Conservation (phyloP, 2,797 vertebrate species). For the Melanotaenia pygmaea region DNA sequence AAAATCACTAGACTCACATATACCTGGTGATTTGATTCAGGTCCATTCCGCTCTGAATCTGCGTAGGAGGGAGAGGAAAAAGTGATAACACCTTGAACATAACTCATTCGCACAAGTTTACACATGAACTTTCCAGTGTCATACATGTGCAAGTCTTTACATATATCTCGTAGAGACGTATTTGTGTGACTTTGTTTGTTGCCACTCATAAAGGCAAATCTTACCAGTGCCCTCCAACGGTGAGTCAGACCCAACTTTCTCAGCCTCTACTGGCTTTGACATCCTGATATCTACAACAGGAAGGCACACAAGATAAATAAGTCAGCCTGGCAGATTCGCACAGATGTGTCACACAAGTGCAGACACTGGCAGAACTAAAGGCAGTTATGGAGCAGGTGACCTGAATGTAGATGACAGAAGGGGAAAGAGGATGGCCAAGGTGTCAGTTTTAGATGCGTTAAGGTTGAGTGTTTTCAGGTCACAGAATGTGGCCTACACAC, state of each 20-base stretch:
- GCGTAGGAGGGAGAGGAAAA: slow-evolving; percentile 72
- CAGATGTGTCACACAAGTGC: slow-evolving; percentile 31
- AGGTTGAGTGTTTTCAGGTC: slow-evolving; percentile 60
- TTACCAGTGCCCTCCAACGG: slow-evolving; percentile 88
- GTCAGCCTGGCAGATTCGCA: slow-evolving; percentile 13
- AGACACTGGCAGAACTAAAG: slow-evolving; percentile 20
- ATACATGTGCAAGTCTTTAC: slow-evolving; percentile 3
- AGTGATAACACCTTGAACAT: slow-evolving; percentile 46
- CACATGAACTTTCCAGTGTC: slow-evolving; percentile 5
- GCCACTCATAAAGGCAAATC: slow-evolving; percentile 15
- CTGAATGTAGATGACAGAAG: slow-evolving; percentile 39
- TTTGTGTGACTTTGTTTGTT: slow-evolving; percentile 2
- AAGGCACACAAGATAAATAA: slow-evolving; percentile 35
- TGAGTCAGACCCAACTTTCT: slow-evolving; percentile 88
- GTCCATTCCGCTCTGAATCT: slow-evolving; percentile 92
- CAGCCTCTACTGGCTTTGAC: slow-evolving; percentile 91
- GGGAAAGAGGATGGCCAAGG: slow-evolving; percentile 43
- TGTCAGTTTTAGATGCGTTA: slow-evolving; percentile 17
- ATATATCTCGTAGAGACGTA: background rate
- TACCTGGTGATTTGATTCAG: slow-evolving; percentile 93
- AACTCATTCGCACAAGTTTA: background rate
- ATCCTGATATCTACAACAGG: slow-evolving; percentile 91
- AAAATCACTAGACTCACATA: slow-evolving; percentile 26
- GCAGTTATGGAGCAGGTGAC: slow-evolving; percentile 16
- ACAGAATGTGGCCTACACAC: slow-evolving; percentile 54